These are phyloP conservation scores for Acanthurus lineatus DNA, from an alignment of 2,797 vertebrate species.

Conservation along the genomic window DNA sequence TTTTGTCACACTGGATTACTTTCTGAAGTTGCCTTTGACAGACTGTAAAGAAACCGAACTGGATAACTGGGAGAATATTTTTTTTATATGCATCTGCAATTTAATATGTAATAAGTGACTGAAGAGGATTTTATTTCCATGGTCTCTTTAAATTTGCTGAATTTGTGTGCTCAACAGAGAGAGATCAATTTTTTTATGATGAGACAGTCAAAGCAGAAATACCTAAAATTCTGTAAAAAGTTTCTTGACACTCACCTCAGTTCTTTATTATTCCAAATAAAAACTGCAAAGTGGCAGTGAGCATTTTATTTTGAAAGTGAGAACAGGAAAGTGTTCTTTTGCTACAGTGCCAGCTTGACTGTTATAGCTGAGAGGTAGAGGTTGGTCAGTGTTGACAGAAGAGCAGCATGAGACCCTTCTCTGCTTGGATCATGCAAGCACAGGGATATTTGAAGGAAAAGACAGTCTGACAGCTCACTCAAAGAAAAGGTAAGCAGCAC, in stretches of 20 bases:
- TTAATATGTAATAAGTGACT: neutral
- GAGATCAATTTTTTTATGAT: neutral
- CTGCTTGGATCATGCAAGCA: constrained; percentile 56
- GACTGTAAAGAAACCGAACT: neutral
- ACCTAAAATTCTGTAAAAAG: neutral
- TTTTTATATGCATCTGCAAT: neutral
- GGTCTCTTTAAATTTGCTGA: neutral
- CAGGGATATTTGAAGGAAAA: constrained; percentile 58
- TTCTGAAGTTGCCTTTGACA: too few species aligned
- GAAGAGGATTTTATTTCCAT: neutral
- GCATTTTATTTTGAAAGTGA: constrained; percentile 70
- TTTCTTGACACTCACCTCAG: neutral
- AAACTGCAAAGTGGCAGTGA: neutral
- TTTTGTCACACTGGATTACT: too few species aligned
- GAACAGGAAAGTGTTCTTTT: constrained; percentile 15
- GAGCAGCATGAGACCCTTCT: constrained; percentile 63
- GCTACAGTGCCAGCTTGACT: neutral
- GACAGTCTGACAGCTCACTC: constrained; percentile 55
- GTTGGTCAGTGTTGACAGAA: constrained; percentile 57
- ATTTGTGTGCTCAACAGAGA: neutral
- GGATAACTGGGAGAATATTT: neutral
- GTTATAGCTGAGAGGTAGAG: constrained; percentile 11
- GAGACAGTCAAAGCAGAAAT: neutral
- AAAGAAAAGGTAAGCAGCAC: constrained; percentile 61
- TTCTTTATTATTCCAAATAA: neutral